A percentile compares a stretch with the other conserved stretches of the same genome.
These are phyloP conservation scores for Tapirus indicus DNA, from an alignment of 2,797 vertebrate species.

Conservation along the genomic window DNA sequence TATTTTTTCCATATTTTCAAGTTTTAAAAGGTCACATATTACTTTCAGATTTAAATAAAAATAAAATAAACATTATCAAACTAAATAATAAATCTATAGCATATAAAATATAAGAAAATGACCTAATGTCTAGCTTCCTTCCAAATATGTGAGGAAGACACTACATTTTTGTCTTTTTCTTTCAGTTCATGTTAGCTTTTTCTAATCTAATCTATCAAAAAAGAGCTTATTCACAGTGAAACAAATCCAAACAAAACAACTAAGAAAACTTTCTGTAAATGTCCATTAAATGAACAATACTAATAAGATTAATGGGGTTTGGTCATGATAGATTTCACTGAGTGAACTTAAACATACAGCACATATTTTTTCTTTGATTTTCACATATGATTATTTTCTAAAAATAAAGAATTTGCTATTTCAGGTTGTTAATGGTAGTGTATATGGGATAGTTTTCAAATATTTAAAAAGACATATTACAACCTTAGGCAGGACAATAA, in stretches of 20 bases:
- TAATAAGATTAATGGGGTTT: background rate
- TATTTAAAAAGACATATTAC: background rate
- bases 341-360: background rate
- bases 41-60: background rate
- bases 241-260: background rate
- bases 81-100: background rate
- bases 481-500: background rate
- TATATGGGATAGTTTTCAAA: background rate
- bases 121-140: background rate
- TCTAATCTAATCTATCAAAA: background rate
- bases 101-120: background rate
- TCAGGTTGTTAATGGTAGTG: background rate
- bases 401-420: background rate
- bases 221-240: background rate
- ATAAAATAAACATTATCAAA: background rate
- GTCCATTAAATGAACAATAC: background rate
- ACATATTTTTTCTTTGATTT: background rate
- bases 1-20: background rate
- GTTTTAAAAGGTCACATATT: background rate
- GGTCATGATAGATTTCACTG: background rate
- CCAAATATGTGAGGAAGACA: background rate
- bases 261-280: background rate
- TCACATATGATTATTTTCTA: background rate
- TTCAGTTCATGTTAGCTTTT: background rate
- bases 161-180: background rate